Percentiles rank a stretch among this genome's conserved stretches.
Conservation (phyloP, 2,113 vertebrate genomes). For the Malurus cyaneus region DNA sequence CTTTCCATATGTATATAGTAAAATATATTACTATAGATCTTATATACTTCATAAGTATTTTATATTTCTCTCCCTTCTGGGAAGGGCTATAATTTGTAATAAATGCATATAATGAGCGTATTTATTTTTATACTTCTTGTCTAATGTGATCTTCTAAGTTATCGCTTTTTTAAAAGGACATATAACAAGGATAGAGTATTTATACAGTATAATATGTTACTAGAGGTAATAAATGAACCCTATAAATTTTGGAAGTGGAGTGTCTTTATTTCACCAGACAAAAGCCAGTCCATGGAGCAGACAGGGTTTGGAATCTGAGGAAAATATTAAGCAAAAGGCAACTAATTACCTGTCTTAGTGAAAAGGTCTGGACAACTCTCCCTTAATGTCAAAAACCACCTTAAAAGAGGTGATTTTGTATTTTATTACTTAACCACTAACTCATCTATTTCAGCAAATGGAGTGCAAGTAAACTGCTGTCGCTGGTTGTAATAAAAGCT, state of each 20-base stretch:
- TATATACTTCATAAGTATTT: conserved; percentile 97
- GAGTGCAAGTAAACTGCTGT: background rate
- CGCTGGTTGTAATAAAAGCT: background rate
- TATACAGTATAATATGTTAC: conserved; percentile 93
- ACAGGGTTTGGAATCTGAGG: conserved; percentile 7
- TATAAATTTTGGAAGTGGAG: conserved; percentile 66
- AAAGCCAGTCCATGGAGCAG: background rate
- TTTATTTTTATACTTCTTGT: conserved; percentile 99
- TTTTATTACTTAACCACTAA: conserved; percentile 40
- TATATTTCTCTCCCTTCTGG: conserved; percentile 86
- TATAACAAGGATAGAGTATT: conserved; percentile 98
- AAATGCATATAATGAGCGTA: conserved; percentile 84
- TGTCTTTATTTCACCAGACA: conserved; percentile 55
- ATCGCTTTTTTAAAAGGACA: conserved; percentile 94
- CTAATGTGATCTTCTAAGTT: conserved; percentile 93
- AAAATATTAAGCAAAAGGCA: background rate
- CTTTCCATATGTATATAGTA: conserved; percentile 80
- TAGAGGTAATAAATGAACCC: conserved; percentile 84
- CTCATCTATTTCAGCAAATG: background rate
- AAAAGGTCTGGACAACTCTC: background rate
- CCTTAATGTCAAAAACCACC: background rate
- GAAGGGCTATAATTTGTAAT: conserved; percentile 88
- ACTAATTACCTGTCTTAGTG: background rate
- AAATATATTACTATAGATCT: conserved; percentile 76
- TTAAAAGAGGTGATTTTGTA: background rate